These are phyloP conservation scores for Hirtodrosophila duncani DNA, from an alignment of 2,888 invertebrate genomes.

Conservation along the genomic window DNA sequence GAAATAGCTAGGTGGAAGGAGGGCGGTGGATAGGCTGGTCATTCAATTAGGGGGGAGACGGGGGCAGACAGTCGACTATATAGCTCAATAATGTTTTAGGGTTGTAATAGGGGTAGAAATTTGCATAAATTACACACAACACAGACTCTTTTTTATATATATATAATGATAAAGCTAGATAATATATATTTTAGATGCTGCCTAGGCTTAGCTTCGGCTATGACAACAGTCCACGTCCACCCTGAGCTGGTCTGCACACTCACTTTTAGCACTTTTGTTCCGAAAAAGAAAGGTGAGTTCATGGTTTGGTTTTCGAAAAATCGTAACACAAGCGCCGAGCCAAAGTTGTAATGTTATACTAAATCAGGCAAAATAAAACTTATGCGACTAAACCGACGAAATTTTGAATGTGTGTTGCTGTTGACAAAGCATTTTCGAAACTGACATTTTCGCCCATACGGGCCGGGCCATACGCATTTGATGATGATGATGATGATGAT, in stretches of 20 bases:
- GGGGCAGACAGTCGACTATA: slow-evolving; percentile 1
- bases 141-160: not conserved
- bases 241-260: not conserved
- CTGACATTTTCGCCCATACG: slow-evolving; percentile 58
- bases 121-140: slow-evolving; percentile 30
- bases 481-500: too few relatives aligned
- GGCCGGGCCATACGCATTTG: slow-evolving; percentile 34
- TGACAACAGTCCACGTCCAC: too few relatives aligned
- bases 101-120: slow-evolving; percentile 56
- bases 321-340: slow-evolving; percentile 30
- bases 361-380: slow-evolving; percentile 61
- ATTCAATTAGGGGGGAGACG: slow-evolving; percentile 21
- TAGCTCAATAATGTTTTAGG: slow-evolving; percentile 35
- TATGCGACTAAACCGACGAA: slow-evolving; percentile 74
- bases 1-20: slow-evolving; percentile 64
- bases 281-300: too few relatives aligned
- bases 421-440: slow-evolving; percentile 76
- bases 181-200: slow-evolving; percentile 7
- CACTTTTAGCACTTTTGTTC: too few relatives aligned
- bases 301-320: slow-evolving; percentile 6
- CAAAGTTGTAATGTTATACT: slow-evolving; percentile 42
- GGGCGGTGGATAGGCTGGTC: slow-evolving; percentile 8
- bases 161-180: not conserved
- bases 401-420: slow-evolving; percentile 74
- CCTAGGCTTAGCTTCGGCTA: slow-evolving; percentile 20